Evolutionary conservation across 2,888 invertebrate species (phyloP).

Genomic region (Drosophila multiciliata): DNA sequence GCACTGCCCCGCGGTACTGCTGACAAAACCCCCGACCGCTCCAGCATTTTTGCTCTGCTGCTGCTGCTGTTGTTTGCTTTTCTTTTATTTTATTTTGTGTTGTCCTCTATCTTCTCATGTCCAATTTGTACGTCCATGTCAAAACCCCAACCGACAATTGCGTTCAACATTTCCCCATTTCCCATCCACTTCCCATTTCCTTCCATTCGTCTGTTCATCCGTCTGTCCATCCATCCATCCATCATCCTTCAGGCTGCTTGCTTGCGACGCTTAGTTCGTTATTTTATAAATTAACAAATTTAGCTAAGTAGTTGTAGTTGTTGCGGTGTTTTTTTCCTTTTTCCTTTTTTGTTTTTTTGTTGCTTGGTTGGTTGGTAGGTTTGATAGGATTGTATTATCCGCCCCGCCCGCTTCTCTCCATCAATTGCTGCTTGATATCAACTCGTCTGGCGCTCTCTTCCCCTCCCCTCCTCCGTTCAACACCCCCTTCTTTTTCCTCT

Average conservation of each 20-base stretch:
- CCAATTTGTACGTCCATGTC: constrained; percentile 48
- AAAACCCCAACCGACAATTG: constrained; percentile 28
- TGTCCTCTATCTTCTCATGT: constrained; percentile 16
- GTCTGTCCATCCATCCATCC: constrained; percentile 39
- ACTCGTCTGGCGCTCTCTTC: constrained; percentile 41
- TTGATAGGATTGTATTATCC: constrained; percentile 69
- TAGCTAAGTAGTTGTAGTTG: constrained; percentile 79
- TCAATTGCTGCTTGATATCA: constrained; percentile 53
- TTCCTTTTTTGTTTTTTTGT: constrained; percentile 43
- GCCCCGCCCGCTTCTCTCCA: constrained; percentile 13
- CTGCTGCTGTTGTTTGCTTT: constrained; percentile 31
- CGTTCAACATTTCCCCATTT: constrained; percentile 6
- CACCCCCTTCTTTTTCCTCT: constrained; percentile 4
- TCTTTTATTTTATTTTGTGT: constrained; percentile 5
- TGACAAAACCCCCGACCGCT: constrained; percentile 12
- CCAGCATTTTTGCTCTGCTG: constrained; percentile 16
- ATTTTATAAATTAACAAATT: constrained; percentile 81
- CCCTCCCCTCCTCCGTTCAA: constrained; percentile 1
- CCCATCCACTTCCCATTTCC: not conserved
- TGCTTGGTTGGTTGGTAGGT: constrained; percentile 65
- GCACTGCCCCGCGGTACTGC: constrained; percentile 56
- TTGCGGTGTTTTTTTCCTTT: constrained; percentile 45
- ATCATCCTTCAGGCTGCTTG: constrained; percentile 47
- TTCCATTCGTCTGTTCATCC: constrained; percentile 7
- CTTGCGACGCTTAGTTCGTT: constrained; percentile 77